A percentile compares a stretch with the other conserved stretches of the same genome.
phyloP scores from a whole-genome alignment of 2,888 invertebrate species.

The Apomyelois bistriatella region DNA sequence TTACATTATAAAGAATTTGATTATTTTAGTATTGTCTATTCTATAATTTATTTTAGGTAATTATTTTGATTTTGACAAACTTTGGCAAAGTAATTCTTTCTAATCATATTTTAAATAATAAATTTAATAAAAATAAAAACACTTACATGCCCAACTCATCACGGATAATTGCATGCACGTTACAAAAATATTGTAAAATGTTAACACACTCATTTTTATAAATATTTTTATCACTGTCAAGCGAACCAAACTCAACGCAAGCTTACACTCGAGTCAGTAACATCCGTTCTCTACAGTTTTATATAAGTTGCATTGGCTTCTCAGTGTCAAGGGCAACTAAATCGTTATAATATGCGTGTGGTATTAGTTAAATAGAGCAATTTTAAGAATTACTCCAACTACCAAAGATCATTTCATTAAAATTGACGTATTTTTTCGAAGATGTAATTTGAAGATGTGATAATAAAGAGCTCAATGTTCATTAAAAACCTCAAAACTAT shows the following conservation, averaged over 20 bases:
- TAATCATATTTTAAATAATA: neutral
- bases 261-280: slow-evolving; percentile 33
- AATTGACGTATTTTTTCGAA: no score
- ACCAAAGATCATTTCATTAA: no score
- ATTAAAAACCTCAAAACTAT: no score
- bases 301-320: slow-evolving; percentile 33
- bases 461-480: no score
- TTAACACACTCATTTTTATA: slow-evolving; percentile 37
- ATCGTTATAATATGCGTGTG: neutral
- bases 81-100: no score
- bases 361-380: neutral
- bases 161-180: slow-evolving; percentile 32
- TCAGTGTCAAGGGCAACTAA: slow-evolving; percentile 29
- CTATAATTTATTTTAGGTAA: no score
- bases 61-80: no score
- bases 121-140: slow-evolving; percentile 7
- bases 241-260: slow-evolving; percentile 33
- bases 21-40: no score
- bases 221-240: slow-evolving; percentile 18
- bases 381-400: no score
- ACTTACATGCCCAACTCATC: slow-evolving; percentile 42
- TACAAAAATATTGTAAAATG: slow-evolving; percentile 22
- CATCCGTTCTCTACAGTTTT: slow-evolving; percentile 25
- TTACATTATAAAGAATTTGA: no score
- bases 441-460: no score